phyloP scores from a whole-genome alignment of 2,797 vertebrate genomes.

The Sternotherus odoratus region DNA sequence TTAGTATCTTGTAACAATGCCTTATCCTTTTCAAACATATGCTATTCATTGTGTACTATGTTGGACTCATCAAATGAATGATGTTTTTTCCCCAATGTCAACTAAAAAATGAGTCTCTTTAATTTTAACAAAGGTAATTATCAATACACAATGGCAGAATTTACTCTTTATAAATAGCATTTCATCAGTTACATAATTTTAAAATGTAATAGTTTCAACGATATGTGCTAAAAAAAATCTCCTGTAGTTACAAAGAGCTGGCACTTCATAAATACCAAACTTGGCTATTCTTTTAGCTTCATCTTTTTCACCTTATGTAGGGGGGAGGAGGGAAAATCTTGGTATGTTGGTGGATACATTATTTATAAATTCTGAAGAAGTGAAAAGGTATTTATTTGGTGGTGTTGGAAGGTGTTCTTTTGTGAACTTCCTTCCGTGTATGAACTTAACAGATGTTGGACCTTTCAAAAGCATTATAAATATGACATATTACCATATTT shows the following conservation, averaged over 20 bases:
- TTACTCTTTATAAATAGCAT: neutral
- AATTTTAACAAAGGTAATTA: neutral
- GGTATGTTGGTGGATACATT: neutral
- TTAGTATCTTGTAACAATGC: neutral
- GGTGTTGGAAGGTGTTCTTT: neutral
- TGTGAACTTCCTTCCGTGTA: neutral
- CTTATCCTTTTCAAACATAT: conserved; percentile 10
- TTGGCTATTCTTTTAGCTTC: neutral
- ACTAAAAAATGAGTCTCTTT: neutral
- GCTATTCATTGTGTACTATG: neutral
- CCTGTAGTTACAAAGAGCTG: neutral
- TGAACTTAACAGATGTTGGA: neutral
- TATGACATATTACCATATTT: neutral
- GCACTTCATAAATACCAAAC: neutral
- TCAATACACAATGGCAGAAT: neutral
- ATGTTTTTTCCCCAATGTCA: neutral
- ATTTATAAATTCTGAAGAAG: neutral
- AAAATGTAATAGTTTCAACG: neutral
- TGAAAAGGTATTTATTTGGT: neutral
- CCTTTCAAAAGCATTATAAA: neutral
- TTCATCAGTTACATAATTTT: neutral
- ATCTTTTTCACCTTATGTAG: neutral
- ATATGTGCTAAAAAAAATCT: conserved; percentile 1
- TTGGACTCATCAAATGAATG: neutral
- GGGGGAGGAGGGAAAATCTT: too few species aligned